Percentiles rank a stretch among this genome's conserved stretches.
These are phyloP conservation scores for Zosterops pallidus DNA, from an alignment of 2,113 vertebrate genomes.

Conservation along the genomic window DNA sequence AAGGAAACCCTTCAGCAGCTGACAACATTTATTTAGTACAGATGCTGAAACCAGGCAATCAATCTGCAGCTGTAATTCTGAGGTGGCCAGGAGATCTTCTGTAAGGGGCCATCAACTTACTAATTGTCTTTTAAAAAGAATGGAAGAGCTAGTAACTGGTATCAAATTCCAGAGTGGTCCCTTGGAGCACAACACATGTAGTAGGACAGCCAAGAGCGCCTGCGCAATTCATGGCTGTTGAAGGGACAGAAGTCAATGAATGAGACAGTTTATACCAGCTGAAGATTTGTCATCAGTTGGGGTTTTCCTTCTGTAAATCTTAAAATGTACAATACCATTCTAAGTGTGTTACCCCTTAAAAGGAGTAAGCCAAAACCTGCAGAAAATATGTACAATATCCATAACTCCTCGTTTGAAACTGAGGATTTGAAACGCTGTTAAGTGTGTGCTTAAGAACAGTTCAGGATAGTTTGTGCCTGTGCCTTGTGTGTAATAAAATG, in stretches of 20 bases:
- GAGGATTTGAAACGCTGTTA: neutral
- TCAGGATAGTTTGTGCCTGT: neutral
- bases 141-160: neutral
- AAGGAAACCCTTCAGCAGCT: conserved; percentile 17
- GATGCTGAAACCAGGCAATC: neutral
- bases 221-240: neutral
- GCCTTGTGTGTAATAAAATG: neutral
- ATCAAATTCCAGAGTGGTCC: neutral
- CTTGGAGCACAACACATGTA: neutral
- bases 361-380: neutral
- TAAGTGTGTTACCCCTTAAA: neutral
- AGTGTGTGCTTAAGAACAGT: neutral
- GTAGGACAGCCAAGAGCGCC: neutral
- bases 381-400: neutral
- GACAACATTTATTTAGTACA: conserved; percentile 6
- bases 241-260: neutral
- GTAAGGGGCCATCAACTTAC: neutral
- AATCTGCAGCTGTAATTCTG: conserved; percentile 3
- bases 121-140: neutral
- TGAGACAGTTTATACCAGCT: neutral
- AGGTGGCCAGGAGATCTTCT: neutral
- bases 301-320: neutral
- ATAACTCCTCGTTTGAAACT: neutral
- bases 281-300: neutral
- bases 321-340: neutral